Evolutionary conservation across 53 echinoderm and acorn worm genomes (phyloP), one percentile per base, ranked within the genome.

Genomic region (Henricia sp.): DNA sequence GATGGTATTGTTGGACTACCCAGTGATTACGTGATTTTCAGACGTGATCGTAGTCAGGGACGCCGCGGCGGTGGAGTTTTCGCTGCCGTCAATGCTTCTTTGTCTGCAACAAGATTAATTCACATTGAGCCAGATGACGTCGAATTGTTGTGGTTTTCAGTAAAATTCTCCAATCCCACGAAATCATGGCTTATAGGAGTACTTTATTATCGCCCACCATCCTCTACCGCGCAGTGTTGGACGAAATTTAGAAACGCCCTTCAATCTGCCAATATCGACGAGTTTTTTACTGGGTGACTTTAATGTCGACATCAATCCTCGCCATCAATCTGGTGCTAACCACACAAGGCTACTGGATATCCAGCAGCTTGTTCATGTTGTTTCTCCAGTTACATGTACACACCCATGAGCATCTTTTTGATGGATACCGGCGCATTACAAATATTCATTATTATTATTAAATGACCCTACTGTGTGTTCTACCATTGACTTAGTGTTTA

Each of bases 141-240:
- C 37, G 39, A 67, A 34, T 33, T 67, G 67, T 36, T 67, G 67
- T 67, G 67, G 67, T 36, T 67, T 27, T 67, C 33, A 14, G 67
- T 37, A 0, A 67, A 36, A 20, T 17, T 67, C 37, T 67, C 67
- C n/a, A 38, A 27, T 67, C n/a, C n/a, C n/a, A n/a, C n/a, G n/a
- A 38, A 67, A 38, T 67, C 67, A 16, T 67, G 67, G 67, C 67
- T 67, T 6, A 33, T 67, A 36, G 67, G 67, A 16, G 37, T 67
- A 16, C 67, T 67, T 21, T 66, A 66, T 36, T n/a, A n/a, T n/a
- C 38, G 35, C 37, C 67, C 67, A 29, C 67, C 67, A 66, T 66
- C 67, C n/a, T 66, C 67, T 10, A 33, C 14, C 6, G 67, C 67
- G n/a, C 33, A 20, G 1, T 66, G 37, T 32, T 66, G 67, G 67